A percentile compares a stretch with the other conserved stretches of the same genome.
Conservation (phyloP, 2,888 invertebrate genomes). For the Sphaerophoria rueppellii region DNA sequence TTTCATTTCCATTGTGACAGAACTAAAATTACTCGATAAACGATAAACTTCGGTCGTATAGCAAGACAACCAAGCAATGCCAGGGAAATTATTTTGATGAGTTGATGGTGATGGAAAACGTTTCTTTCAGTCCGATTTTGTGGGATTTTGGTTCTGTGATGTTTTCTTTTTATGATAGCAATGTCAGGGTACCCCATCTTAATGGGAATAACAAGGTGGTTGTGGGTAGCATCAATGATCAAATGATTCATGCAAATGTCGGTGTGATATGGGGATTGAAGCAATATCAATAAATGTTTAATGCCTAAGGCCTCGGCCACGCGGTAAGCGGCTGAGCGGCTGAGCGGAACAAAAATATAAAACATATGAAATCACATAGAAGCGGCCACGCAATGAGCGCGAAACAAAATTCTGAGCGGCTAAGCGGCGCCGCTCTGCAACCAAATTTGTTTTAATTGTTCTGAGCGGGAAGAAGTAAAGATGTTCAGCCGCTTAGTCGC, state of each 20-base stretch:
- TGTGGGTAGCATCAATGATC: constrained; percentile 59
- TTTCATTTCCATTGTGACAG: constrained; percentile 56
- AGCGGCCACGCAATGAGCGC: no score
- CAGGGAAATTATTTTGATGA: constrained; percentile 37
- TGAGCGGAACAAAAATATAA: no score
- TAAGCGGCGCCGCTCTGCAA: no score
- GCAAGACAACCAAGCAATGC: constrained; percentile 11
- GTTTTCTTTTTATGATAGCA: constrained; percentile 25
- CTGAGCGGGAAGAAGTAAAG: no score
- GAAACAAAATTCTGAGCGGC: no score
- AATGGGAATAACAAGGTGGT: constrained; percentile 48
- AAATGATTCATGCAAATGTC: constrained; percentile 66
- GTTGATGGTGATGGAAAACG: constrained; percentile 58
- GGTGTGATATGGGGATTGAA: neutral
- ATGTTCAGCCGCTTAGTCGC: no score
- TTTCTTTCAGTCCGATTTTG: constrained; percentile 59
- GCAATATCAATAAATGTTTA: constrained; percentile 12
- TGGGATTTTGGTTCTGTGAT: constrained; percentile 52
- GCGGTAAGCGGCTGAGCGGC: neutral
- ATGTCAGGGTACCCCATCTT: constrained; percentile 14
- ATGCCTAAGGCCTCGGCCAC: neutral
- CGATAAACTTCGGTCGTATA: constrained; percentile 31
- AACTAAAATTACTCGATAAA: constrained; percentile 63
- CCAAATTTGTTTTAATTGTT: no score
- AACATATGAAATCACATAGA: no score